Evolutionary conservation across 2,113 vertebrate species (phyloP).

Genomic region (Zeus faber): DNA sequence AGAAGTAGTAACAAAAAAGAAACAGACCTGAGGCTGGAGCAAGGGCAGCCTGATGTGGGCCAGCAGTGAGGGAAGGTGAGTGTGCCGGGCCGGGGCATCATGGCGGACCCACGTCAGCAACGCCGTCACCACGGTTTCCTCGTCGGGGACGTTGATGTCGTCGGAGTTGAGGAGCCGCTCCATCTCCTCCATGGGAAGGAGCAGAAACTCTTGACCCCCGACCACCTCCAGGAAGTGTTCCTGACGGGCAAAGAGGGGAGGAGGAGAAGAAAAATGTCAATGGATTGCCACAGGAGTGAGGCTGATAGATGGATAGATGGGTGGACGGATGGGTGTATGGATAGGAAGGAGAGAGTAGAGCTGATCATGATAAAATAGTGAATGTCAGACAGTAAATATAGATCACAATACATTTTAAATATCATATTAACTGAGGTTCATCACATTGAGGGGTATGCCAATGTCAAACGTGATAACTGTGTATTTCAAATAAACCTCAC

Average conservation of each 20-base stretch:
- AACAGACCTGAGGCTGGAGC: constrained; percentile 89
- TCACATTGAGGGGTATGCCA: too few relatives aligned
- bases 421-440: too few relatives aligned
- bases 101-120: constrained; percentile 91
- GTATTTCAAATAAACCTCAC: too few relatives aligned
- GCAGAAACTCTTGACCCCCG: constrained; percentile 92
- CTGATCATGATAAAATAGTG: too few relatives aligned
- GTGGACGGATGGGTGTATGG: too few relatives aligned
- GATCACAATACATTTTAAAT: too few relatives aligned
- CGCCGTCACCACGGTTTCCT: constrained; percentile 92
- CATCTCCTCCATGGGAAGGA: constrained; percentile 89
- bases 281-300: too few relatives aligned
- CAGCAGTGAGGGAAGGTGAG: constrained; percentile 85
- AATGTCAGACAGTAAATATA: too few relatives aligned
- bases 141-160: constrained; percentile 94
- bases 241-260: constrained; percentile 60
- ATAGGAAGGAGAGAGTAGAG: too few relatives aligned
- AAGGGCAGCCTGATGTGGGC: constrained; percentile 91
- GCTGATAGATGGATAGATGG: too few relatives aligned
- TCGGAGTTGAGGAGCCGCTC: constrained; percentile 91
- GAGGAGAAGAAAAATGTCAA: too few relatives aligned
- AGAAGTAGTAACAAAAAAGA: neutral
- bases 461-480: too few relatives aligned
- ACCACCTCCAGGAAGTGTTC: constrained; percentile 97
- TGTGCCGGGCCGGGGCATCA: constrained; percentile 79